These are phyloP conservation scores for Thalassophryne amazonica DNA, from an alignment of 2,797 vertebrate species.

Conservation along the genomic window DNA sequence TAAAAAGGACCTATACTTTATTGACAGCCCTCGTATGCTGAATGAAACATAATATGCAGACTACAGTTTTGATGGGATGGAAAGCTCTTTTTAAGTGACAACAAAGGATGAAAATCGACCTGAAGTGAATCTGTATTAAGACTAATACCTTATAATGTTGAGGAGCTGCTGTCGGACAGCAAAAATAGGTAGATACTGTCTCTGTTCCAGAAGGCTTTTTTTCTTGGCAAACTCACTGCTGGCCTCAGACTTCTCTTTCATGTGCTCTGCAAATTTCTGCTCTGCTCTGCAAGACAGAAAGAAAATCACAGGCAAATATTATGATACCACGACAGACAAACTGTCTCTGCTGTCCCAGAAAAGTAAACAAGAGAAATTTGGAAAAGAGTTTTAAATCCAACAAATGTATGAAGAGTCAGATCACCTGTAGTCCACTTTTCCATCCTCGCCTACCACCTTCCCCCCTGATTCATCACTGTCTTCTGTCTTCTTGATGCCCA, in stretches of 20 bases:
- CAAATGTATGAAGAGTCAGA: not conserved
- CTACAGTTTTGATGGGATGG: not conserved
- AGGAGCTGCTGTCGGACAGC: slow-evolving; percentile 95
- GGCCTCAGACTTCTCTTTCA: slow-evolving; percentile 93
- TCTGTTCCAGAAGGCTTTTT: slow-evolving; percentile 93
- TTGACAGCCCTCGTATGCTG: no score
- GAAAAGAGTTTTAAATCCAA: not conserved
- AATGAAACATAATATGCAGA: no score
- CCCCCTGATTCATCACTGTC: slow-evolving; percentile 75
- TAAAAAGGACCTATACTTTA: no score
- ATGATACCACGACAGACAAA: not conserved
- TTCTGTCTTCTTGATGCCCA: slow-evolving; percentile 95
- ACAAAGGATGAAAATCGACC: not conserved
- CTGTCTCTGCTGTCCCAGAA: not conserved
- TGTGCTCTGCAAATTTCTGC: slow-evolving; percentile 98
- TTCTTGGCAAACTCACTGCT: slow-evolving; percentile 98
- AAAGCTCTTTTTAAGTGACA: not conserved
- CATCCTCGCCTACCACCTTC: slow-evolving; percentile 86
- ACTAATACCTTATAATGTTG: slow-evolving; percentile 89
- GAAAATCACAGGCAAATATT: not conserved
- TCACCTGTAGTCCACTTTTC: slow-evolving; percentile 96
- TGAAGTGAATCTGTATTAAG: not conserved
- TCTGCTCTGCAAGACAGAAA: slow-evolving; percentile 80
- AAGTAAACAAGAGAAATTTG: not conserved
- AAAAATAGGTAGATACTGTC: slow-evolving; percentile 96